Evolutionary conservation across 2,797 vertebrate species (phyloP).

Genomic region (Myiotriccus ornatus): DNA sequence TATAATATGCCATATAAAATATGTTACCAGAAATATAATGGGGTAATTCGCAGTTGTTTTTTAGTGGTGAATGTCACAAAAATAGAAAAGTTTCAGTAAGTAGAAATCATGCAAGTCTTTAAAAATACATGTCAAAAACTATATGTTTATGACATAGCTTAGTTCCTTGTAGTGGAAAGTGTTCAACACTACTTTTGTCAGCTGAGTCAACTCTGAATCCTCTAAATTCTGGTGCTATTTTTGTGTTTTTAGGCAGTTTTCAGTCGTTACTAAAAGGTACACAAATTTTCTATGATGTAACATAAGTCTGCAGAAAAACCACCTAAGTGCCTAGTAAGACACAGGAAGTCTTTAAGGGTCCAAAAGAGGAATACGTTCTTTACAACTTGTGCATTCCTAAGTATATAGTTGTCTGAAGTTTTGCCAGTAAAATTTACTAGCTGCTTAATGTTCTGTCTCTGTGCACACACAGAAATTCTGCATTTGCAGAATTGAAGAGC

Average conservation of each 20-base stretch:
- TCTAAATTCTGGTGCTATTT: background rate
- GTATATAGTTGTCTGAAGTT: constrained; percentile 6
- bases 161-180: background rate
- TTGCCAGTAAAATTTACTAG: background rate
- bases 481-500: background rate
- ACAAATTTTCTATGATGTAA: background rate
- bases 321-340: background rate
- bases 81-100: background rate
- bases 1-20: no score
- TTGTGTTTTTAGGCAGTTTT: background rate
- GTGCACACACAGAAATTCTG: background rate
- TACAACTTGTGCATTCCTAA: background rate
- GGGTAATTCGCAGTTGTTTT: background rate
- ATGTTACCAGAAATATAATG: background rate
- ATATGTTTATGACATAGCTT: background rate
- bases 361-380: background rate
- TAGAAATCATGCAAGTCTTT: background rate
- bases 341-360: background rate
- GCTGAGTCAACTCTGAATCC: background rate
- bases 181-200: background rate
- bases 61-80: background rate
- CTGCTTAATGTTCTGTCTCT: background rate
- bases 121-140: background rate
- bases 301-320: background rate
- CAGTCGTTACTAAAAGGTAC: background rate